Conservation (phyloP, 2,888 invertebrate species). For the Rhagium mordax region DNA sequence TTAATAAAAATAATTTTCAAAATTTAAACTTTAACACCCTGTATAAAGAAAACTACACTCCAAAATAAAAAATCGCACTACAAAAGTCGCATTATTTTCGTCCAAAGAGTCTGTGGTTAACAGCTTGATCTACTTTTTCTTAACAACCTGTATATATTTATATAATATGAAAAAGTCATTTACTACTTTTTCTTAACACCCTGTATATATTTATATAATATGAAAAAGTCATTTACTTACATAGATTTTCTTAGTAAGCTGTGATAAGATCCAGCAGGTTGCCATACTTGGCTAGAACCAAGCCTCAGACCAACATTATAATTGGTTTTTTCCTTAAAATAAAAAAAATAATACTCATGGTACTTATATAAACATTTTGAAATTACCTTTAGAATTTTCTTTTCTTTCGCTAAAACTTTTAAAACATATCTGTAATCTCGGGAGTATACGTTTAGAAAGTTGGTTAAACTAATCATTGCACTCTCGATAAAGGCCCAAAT, state of each 20-base stretch:
- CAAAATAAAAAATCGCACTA: too few species aligned
- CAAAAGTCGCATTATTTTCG: too few species aligned
- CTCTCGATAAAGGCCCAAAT: slow-evolving; percentile 83
- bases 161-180: too few species aligned
- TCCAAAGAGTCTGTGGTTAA: too few species aligned
- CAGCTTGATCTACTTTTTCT: too few species aligned
- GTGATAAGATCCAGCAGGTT: slow-evolving; percentile 69
- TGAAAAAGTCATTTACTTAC: slow-evolving; percentile 57
- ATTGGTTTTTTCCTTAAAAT: slow-evolving; percentile 76
- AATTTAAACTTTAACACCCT: too few species aligned
- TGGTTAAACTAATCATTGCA: slow-evolving; percentile 85
- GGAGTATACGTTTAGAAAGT: slow-evolving; percentile 88
- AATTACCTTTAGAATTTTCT: slow-evolving; percentile 86
- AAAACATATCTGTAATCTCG: slow-evolving; percentile 96
- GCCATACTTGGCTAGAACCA: slow-evolving; percentile 79
- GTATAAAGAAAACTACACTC: too few species aligned
- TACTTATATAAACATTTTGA: background rate
- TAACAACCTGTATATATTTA: too few species aligned
- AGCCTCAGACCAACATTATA: slow-evolving; percentile 79
- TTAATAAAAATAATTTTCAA: too few species aligned
- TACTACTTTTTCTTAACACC: too few species aligned
- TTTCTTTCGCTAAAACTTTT: slow-evolving; percentile 89
- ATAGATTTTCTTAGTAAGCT: slow-evolving; percentile 61
- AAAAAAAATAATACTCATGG: slow-evolving; percentile 62
- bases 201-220: too few species aligned